Percentiles rank a stretch among this genome's conserved stretches.
These are phyloP conservation scores for Melanotaenia pygmaea DNA, from an alignment of 2,797 vertebrate genomes.

Conservation along the genomic window DNA sequence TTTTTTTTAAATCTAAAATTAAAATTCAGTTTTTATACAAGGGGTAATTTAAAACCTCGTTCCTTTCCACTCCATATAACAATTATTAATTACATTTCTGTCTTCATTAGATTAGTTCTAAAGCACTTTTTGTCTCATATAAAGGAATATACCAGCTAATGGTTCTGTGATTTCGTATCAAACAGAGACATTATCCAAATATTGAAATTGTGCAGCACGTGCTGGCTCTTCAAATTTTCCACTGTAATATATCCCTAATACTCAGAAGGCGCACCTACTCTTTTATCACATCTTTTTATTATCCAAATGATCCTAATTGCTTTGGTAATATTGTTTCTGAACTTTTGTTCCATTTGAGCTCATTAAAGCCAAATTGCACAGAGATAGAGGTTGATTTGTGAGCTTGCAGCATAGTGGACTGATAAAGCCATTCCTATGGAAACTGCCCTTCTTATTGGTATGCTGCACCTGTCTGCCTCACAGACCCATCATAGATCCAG, in stretches of 20 bases:
- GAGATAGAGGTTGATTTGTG: slow-evolving; percentile 68
- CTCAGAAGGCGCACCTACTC: slow-evolving; percentile 20
- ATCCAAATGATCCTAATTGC: slow-evolving; percentile 67
- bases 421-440: slow-evolving; percentile 60
- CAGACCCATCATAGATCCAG: slow-evolving; percentile 47
- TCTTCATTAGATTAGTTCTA: not conserved
- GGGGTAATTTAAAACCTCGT: not conserved
- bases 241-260: slow-evolving; percentile 9
- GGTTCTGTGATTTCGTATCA: not conserved
- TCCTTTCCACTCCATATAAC: not conserved
- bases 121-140: not conserved
- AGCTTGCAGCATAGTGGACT: slow-evolving; percentile 36
- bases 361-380: slow-evolving; percentile 67
- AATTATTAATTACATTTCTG: not conserved
- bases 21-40: not conserved
- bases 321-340: slow-evolving; percentile 69
- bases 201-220: slow-evolving; percentile 12
- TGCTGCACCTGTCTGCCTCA: slow-evolving; percentile 59
- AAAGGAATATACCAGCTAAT: not conserved
- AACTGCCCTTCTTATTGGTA: slow-evolving; percentile 65
- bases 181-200: not conserved
- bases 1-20: not conserved
- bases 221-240: not conserved
- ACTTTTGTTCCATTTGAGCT: slow-evolving; percentile 66
- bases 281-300: slow-evolving; percentile 49